These are phyloP conservation scores for Pseudochirops corinnae DNA, from an alignment of 2,797 vertebrate species.

Conservation along the genomic window DNA sequence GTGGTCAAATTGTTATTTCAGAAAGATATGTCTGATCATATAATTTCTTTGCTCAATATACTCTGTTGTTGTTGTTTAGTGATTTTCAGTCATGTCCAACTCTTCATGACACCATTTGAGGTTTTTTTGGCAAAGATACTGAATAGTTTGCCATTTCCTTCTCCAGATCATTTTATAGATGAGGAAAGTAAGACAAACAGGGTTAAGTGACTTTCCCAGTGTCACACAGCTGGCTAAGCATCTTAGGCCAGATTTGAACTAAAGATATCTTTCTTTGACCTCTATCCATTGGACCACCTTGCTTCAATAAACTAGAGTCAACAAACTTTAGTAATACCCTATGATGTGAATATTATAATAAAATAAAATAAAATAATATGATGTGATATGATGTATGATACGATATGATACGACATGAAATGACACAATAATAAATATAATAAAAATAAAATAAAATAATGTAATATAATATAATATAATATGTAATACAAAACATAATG, in stretches of 20 bases:
- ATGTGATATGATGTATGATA: too few species aligned
- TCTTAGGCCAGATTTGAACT: not conserved
- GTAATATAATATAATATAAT: too few species aligned
- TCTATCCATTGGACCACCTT: not conserved
- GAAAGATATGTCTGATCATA: not conserved
- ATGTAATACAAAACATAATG: too few species aligned
- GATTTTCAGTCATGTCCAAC: not conserved
- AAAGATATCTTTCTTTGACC: not conserved
- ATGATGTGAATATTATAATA: not conserved
- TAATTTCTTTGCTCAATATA: not conserved
- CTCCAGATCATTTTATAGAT: not conserved
- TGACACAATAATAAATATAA: too few species aligned
- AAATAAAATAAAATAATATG: not conserved
- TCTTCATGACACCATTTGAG: not conserved
- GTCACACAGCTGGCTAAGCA: not conserved
- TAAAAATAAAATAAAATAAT: too few species aligned
- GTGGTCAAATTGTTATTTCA: not conserved
- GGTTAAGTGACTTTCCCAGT: not conserved
- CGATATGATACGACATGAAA: too few species aligned
- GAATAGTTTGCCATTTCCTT: not conserved
- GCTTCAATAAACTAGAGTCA: not conserved
- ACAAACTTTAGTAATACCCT: not conserved
- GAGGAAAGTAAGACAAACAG: not conserved
- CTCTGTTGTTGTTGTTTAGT: not conserved
- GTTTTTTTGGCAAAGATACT: not conserved